Conservation (phyloP, 2,113 vertebrate species). For the Colistium nudipinnis region DNA sequence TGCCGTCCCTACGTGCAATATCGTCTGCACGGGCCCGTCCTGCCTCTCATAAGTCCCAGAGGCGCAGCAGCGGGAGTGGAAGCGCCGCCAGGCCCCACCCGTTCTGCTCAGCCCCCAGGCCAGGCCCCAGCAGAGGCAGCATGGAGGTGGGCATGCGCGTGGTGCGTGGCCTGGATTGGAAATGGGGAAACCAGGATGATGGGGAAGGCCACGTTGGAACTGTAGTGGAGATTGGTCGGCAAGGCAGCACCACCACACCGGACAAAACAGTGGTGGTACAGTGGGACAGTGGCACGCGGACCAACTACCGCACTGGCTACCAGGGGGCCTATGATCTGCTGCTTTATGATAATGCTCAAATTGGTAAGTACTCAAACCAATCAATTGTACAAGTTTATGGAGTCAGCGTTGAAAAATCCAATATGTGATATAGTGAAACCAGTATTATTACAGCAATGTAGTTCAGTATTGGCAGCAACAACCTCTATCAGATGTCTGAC, state of each 20-base stretch:
- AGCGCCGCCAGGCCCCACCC: constrained; percentile 57
- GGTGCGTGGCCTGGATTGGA: constrained; percentile 96
- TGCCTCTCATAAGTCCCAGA: constrained; percentile 48
- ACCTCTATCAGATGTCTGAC: neutral
- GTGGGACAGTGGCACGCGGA: constrained; percentile 97
- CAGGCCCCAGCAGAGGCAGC: constrained; percentile 73
- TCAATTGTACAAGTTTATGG: neutral
- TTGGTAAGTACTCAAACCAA: constrained; percentile 81
- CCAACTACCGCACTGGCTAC: constrained; percentile 97
- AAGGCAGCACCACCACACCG: constrained; percentile 95
- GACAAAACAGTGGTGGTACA: constrained; percentile 98
- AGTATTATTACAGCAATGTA: neutral
- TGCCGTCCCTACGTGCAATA: constrained; percentile 65
- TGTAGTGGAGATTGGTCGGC: constrained; percentile 95
- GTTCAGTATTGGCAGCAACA: neutral
- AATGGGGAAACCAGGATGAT: constrained; percentile 95
- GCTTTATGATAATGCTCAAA: constrained; percentile 97
- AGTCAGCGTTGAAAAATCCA: neutral
- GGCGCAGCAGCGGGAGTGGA: constrained; percentile 57
- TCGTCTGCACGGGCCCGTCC: constrained; percentile 52
- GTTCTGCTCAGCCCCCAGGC: constrained; percentile 59
- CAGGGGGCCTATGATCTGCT: constrained; percentile 95
- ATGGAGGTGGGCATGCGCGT: constrained; percentile 99
- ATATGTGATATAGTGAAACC: neutral
- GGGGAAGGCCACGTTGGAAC: constrained; percentile 96